Evolutionary conservation across 1,140 invertebrate genomes (phyloP).

Genomic region (Manduca sexta): DNA sequence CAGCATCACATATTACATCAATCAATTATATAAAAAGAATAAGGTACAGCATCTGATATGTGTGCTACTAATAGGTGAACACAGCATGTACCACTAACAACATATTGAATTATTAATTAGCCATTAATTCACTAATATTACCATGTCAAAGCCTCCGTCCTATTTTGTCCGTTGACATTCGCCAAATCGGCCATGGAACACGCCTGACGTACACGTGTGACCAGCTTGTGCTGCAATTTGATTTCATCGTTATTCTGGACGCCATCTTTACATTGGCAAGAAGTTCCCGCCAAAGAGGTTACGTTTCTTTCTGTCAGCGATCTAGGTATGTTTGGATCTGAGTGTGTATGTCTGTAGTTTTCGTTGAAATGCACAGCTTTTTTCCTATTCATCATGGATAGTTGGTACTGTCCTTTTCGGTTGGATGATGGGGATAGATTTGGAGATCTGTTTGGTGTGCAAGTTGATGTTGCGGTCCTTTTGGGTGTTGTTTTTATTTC

Average conservation of each 20-base stretch:
- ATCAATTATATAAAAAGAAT: too few species aligned
- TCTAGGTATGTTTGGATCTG: conserved; percentile 49
- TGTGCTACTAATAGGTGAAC: too few species aligned
- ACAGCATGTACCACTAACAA: too few species aligned
- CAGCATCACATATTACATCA: too few species aligned
- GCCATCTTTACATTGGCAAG: conserved; percentile 2
- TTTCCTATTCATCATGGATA: conserved; percentile 51
- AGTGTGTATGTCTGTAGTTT: conserved; percentile 35
- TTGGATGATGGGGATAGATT: conserved; percentile 39
- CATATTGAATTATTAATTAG: conserved; percentile 18
- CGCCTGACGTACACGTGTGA: conserved; percentile 40
- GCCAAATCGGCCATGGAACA: conserved; percentile 52
- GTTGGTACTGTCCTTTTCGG: conserved; percentile 49
- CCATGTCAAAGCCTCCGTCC: conserved; percentile 36
- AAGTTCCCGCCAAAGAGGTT: conserved; percentile 5
- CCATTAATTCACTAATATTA: conserved; percentile 37
- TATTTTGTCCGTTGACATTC: conserved; percentile 28
- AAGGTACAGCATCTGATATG: too few species aligned
- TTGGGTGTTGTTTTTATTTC: conserved; percentile 45
- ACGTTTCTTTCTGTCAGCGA: background rate
- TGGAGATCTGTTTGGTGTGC: conserved; percentile 42
- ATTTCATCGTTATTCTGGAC: conserved; percentile 16
- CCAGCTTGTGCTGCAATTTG: conserved; percentile 41
- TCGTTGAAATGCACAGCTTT: conserved; percentile 38
- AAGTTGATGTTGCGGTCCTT: conserved; percentile 31